phyloP scores from a whole-genome alignment of 2,113 vertebrate species.

The Nestor notabilis region DNA sequence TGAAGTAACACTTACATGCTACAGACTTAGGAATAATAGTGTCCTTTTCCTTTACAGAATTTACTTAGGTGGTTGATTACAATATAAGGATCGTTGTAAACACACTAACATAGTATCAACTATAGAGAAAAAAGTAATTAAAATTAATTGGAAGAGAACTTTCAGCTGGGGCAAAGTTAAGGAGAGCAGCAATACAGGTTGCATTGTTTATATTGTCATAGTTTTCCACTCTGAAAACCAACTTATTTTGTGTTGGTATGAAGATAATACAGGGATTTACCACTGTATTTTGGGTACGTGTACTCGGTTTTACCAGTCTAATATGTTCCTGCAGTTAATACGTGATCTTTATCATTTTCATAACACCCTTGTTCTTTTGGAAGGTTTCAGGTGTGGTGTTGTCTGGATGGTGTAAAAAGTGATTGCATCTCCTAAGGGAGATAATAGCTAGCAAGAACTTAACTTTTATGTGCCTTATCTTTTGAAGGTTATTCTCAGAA shows the following conservation, averaged over 20 bases:
- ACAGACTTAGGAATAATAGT: neutral
- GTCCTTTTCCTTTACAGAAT: neutral
- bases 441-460: neutral
- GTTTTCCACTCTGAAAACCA: conserved; percentile 33
- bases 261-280: neutral
- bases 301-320: neutral
- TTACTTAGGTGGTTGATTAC: neutral
- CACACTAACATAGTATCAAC: neutral
- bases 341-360: neutral
- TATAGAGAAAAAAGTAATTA: neutral
- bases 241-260: neutral
- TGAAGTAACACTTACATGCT: neutral
- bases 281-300: neutral
- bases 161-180: neutral
- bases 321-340: neutral
- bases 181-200: neutral
- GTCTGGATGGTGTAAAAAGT: neutral
- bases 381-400: neutral
- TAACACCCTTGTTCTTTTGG: neutral
- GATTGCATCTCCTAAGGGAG: neutral
- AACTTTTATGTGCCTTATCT: neutral
- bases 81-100: neutral
- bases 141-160: neutral
- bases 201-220: neutral
- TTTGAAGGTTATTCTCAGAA: neutral